These are phyloP conservation scores for Tympanoctomys barrerae DNA, from an alignment of 2,797 vertebrate genomes.

Conservation along the genomic window DNA sequence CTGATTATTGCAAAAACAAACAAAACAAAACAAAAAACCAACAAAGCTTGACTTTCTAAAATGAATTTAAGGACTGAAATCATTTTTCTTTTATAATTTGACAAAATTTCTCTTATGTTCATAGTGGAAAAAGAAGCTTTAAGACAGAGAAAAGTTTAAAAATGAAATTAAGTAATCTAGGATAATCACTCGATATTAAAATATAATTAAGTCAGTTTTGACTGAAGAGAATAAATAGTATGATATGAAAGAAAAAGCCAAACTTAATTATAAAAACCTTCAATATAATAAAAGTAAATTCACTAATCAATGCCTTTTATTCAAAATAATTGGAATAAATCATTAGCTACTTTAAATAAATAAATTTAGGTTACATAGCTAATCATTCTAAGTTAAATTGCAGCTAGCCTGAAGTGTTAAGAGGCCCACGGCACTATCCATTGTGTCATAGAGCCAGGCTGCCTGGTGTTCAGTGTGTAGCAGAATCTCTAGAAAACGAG, in stretches of 20 bases:
- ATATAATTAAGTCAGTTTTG: background rate
- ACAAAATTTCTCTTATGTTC: background rate
- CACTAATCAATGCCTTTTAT: background rate
- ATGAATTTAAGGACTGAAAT: background rate
- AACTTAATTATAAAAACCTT: background rate
- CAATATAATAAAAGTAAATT: background rate
- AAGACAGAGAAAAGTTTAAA: background rate
- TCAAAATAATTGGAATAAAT: background rate
- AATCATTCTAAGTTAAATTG: background rate
- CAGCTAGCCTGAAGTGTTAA: background rate
- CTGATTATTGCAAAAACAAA: background rate
- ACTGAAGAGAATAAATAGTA: background rate
- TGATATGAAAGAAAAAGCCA: background rate
- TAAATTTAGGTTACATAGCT: background rate
- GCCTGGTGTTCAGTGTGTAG: background rate
- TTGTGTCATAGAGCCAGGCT: too few relatives aligned
- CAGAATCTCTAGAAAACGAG: background rate
- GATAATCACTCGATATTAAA: background rate
- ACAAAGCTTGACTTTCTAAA: background rate
- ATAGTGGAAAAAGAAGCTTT: background rate
- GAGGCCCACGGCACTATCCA: too few relatives aligned
- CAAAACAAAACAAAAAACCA: too few relatives aligned
- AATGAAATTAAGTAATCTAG: background rate
- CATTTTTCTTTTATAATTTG: slow-evolving; percentile 1
- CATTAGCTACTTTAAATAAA: slow-evolving; percentile 40